A percentile compares a stretch with the other conserved stretches of the same genome.
Evolutionary conservation across 2,797 vertebrate genomes (phyloP).

Genomic region (Coluber constrictor): DNA sequence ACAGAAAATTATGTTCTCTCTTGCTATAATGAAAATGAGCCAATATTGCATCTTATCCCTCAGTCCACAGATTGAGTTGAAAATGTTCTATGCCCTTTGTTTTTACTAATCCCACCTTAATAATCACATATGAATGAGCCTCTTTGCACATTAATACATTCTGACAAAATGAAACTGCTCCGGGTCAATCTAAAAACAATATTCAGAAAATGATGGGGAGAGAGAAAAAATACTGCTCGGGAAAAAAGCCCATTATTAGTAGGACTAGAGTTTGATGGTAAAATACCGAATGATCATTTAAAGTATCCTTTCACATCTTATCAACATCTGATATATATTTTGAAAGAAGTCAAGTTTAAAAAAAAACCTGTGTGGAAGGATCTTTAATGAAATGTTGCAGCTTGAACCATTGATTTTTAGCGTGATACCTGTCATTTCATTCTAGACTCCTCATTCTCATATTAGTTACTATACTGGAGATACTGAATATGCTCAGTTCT

Average conservation of each 20-base stretch:
- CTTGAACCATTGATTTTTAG: not conserved
- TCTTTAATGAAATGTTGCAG: not conserved
- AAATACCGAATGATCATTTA: not conserved
- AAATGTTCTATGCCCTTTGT: conserved; percentile 43
- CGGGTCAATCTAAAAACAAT: not conserved
- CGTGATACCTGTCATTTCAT: not conserved
- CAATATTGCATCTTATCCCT: conserved; percentile 41
- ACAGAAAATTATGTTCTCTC: conserved; percentile 59
- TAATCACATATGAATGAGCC: conserved; percentile 15
- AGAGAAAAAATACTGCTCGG: not conserved
- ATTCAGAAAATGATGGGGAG: not conserved
- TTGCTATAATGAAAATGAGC: conserved; percentile 54
- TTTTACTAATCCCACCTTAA: conserved; percentile 53
- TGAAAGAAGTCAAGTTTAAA: not conserved
- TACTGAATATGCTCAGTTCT: not conserved
- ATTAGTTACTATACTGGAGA: not conserved
- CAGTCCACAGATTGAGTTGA: conserved; percentile 30
- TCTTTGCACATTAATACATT: conserved; percentile 21
- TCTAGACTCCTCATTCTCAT: not conserved
- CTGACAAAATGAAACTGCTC: conserved; percentile 39
- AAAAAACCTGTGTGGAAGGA: not conserved
- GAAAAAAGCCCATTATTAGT: not conserved
- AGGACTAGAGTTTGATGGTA: not conserved
- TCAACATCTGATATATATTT: not conserved
- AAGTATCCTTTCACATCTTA: not conserved